Evolutionary conservation across 1,140 invertebrate genomes (phyloP).

Genomic region (Micrasema longulum): DNA sequence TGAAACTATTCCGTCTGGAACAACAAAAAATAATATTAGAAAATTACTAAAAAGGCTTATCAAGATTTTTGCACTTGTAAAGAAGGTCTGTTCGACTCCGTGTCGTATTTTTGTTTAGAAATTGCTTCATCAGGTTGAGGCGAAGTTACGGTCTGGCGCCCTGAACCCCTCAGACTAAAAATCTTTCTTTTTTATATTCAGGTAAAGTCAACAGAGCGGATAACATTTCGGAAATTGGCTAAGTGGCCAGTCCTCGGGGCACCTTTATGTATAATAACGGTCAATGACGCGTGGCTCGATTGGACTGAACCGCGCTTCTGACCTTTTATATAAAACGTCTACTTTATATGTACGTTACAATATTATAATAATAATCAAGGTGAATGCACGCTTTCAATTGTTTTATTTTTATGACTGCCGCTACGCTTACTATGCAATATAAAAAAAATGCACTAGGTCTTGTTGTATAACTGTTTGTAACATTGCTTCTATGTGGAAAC

Average conservation of each 20-base stretch:
- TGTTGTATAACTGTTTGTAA: too few species aligned
- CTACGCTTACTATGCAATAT: too few species aligned
- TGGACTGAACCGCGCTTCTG: conserved; percentile 10
- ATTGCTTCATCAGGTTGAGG: conserved; percentile 9
- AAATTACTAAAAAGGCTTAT: neutral
- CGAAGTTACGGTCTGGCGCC: conserved; percentile 32
- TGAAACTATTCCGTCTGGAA: conserved; percentile 14
- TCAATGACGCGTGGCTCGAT: conserved; percentile 22
- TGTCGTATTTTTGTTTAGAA: neutral
- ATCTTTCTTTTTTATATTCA: conserved; percentile 22
- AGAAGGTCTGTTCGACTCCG: conserved; percentile 2
- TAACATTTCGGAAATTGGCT: conserved; percentile 33
- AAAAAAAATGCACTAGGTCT: too few species aligned
- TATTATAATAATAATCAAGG: too few species aligned
- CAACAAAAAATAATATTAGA: neutral
- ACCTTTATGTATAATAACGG: conserved; percentile 18
- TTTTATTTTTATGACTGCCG: too few species aligned
- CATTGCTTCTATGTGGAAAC: too few species aligned
- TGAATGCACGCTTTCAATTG: too few species aligned
- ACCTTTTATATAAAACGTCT: neutral
- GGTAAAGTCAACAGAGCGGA: conserved; percentile 22
- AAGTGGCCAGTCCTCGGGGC: conserved; percentile 15
- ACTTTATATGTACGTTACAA: too few species aligned
- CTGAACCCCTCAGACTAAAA: conserved; percentile 1
- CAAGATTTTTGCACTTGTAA: neutral